Evolutionary conservation across 2,113 vertebrate species (phyloP).

Genomic region (Chaetodon trifascialis): DNA sequence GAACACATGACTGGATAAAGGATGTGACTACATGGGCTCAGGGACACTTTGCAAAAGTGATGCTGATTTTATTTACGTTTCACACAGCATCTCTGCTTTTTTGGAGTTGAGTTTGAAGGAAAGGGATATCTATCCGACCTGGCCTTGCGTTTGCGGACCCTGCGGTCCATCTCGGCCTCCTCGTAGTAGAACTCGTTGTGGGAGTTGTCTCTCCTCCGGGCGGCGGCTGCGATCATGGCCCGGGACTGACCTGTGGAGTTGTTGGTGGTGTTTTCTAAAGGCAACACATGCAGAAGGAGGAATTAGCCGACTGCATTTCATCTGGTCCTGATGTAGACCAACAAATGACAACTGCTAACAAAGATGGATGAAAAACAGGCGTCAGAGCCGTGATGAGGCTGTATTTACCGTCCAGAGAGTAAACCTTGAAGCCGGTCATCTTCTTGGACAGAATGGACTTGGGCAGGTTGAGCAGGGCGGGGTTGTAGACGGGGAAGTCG

Average conservation of each 20-base stretch:
- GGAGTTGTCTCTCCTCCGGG: slow-evolving; percentile 93
- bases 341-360: neutral
- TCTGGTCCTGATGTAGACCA: neutral
- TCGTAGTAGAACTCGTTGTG: slow-evolving; percentile 98
- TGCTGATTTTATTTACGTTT: no score
- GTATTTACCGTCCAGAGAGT: slow-evolving; percentile 92
- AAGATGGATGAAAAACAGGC: slow-evolving; percentile 3
- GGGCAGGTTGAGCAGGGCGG: slow-evolving; percentile 95
- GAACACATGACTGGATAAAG: no score
- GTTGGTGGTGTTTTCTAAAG: slow-evolving; percentile 91
- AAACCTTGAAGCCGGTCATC: slow-evolving; percentile 98
- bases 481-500: slow-evolving; percentile 97
- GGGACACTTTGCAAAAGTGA: no score
- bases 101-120: no score
- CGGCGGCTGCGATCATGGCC: slow-evolving; percentile 94
- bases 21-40: no score
- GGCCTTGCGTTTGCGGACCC: slow-evolving; percentile 93
- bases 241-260: slow-evolving; percentile 93
- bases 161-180: slow-evolving; percentile 94
- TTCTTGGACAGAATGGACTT: slow-evolving; percentile 98
- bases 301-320: neutral
- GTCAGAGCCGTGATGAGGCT: slow-evolving; percentile 35
- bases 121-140: slow-evolving; percentile 80
- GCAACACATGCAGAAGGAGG: neutral
- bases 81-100: no score